Conservation (phyloP, 2,113 vertebrate genomes). For the Periophthalmodon schlosseri region DNA sequence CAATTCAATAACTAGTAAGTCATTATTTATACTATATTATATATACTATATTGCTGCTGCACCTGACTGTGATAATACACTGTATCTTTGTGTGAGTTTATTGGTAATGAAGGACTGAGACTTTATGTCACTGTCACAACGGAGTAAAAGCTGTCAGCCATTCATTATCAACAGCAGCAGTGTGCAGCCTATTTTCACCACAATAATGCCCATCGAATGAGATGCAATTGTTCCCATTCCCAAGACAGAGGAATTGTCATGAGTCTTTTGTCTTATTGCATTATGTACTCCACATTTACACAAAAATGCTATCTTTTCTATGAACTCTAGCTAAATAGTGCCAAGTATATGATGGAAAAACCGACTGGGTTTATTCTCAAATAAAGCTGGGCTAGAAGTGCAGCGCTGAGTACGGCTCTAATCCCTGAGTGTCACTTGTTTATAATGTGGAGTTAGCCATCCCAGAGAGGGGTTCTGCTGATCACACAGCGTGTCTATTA, state of each 20-base stretch:
- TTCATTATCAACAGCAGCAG: constrained; percentile 47
- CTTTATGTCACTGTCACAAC: constrained; percentile 35
- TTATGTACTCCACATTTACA: background rate
- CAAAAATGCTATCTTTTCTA: constrained; percentile 12
- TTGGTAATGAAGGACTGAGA: constrained; percentile 10
- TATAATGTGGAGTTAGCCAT: constrained; percentile 49
- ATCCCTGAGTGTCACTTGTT: constrained; percentile 69
- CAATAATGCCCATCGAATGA: constrained; percentile 45
- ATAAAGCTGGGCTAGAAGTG: constrained; percentile 14
- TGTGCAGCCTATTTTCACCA: constrained; percentile 50
- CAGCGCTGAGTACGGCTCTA: constrained; percentile 18
- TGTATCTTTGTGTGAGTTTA: background rate
- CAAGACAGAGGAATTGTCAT: constrained; percentile 54
- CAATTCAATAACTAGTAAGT: background rate
- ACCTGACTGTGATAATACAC: background rate
- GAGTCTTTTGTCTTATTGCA: constrained; percentile 24
- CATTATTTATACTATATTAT: background rate
- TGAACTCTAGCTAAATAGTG: constrained; percentile 16
- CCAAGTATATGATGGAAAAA: background rate
- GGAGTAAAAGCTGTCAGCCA: constrained; percentile 51
- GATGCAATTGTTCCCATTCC: constrained; percentile 38
- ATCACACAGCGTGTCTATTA: constrained; percentile 66
- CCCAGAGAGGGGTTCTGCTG: constrained; percentile 39
- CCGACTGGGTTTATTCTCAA: background rate
- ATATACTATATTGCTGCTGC: background rate